phyloP scores from a whole-genome alignment of 1,140 invertebrate genomes.

The Ostrea denselamellosa region DNA sequence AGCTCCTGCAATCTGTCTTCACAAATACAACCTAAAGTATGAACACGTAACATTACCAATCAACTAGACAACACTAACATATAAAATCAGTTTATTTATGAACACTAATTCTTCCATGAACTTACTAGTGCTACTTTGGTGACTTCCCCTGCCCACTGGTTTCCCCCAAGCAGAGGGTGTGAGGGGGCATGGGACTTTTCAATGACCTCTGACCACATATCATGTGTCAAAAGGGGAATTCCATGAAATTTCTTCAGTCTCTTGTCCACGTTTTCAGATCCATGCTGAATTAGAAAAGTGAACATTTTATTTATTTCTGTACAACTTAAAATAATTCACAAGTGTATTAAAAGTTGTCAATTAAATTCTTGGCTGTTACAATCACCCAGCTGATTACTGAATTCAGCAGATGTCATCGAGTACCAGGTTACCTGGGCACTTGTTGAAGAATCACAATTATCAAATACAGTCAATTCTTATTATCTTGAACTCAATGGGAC shows the following conservation, averaged over 20 bases:
- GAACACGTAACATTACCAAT: neutral
- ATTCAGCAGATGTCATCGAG: too few species aligned
- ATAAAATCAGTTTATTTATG: neutral
- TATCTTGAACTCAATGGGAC: too few species aligned
- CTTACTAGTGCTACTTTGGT: slow-evolving; percentile 62
- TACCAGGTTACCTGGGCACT: too few species aligned
- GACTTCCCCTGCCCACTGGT: slow-evolving; percentile 60
- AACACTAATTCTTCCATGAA: neutral
- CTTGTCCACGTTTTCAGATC: slow-evolving; percentile 50
- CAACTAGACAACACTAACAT: neutral
- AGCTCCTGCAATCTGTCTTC: slow-evolving; percentile 64
- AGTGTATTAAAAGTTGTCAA: too few species aligned
- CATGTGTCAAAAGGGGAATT: slow-evolving; percentile 54
- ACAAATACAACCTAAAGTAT: slow-evolving; percentile 63
- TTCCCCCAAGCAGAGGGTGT: slow-evolving; percentile 54
- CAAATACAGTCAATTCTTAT: too few species aligned
- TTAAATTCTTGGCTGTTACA: too few species aligned
- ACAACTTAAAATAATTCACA: neutral
- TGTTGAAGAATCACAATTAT: too few species aligned
- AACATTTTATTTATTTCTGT: neutral
- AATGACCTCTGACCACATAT: slow-evolving; percentile 61
- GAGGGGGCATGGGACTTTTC: slow-evolving; percentile 61
- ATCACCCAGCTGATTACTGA: neutral
- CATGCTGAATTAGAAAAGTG: slow-evolving; percentile 44
- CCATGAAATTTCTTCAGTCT: slow-evolving; percentile 52